Evolutionary conservation across 35 echinoderm and acorn worm genomes (phyloP).

Genomic region (Heliocidaris erythrogramma): DNA sequence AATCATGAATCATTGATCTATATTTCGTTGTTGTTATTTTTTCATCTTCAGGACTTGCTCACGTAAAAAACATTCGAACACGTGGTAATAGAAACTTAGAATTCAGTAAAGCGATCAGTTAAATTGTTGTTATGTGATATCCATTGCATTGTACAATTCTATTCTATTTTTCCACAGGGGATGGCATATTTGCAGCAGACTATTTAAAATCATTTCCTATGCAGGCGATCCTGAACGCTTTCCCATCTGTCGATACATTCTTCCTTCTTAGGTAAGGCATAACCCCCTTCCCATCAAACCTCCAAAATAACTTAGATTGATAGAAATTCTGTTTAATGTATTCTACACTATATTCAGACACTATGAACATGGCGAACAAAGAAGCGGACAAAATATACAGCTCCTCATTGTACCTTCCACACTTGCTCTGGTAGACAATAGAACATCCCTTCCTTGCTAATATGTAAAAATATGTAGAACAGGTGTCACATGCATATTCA

Average conservation of each 20-base stretch:
- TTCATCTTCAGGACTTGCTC: not conserved
- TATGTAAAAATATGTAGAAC: too few species aligned
- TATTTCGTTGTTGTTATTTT: too few species aligned
- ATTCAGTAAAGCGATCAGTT: not conserved
- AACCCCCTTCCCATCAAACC: too few species aligned
- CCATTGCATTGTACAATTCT: not conserved
- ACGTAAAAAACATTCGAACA: not conserved
- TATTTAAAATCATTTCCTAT: slow-evolving; percentile 51
- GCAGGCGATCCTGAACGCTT: slow-evolving; percentile 69
- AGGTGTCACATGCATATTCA: too few species aligned
- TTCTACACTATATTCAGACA: too few species aligned
- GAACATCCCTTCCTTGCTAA: too few species aligned
- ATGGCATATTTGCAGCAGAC: not conserved
- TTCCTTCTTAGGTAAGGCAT: slow-evolving; percentile 81
- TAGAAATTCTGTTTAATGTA: too few species aligned
- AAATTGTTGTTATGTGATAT: not conserved
- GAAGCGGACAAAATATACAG: too few species aligned
- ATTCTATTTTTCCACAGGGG: not conserved
- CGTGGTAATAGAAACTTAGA: not conserved
- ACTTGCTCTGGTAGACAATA: too few species aligned
- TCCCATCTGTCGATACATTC: slow-evolving; percentile 80
- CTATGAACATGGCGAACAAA: too few species aligned
- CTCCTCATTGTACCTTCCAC: too few species aligned
- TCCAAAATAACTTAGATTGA: too few species aligned
- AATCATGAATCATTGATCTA: not conserved